Base-by-base conservation (phyloP, 2,113 vertebrate species). In the Notothenia coriiceps region DNA sequence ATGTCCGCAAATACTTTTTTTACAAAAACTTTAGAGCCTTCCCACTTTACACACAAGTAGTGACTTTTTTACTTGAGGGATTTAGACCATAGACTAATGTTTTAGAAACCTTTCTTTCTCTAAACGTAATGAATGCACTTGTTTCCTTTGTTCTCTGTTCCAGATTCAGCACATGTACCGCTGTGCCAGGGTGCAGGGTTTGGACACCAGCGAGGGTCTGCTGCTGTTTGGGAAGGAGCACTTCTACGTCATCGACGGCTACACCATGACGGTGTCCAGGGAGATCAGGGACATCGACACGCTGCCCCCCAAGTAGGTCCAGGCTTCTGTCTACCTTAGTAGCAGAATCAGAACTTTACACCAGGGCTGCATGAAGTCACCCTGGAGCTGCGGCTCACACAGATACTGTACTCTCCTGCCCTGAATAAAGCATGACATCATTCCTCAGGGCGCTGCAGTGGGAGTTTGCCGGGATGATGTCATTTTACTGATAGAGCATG, bases 111-210 rank as follows among this genome's bases (percentile, higher is more conserved):
- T 9, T 40, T 2, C 51, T 11, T 54, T 54, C 10, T 20, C 51
- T 54, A n/a, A n/a, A 10, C 1, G 8, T 56, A 12, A 56, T 12
- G 5, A 56, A 13, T 7, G 55, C 55, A 14, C 2, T 6, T 3
- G 12, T 70, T 7, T 54, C 3, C 40, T 10, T 8, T 4, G 1
- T 15, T 52, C 0, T 0, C 3, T 8, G 5, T 9, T 84, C 25
- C 77, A 99, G 98, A 99, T 99, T 80, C 98, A 99, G 80, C 98
- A 99, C 89, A 99, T 99, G 97, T 99, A 99, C 92, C 97, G 98
- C 63, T 99, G 97, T 74, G 98, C 98, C 75, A 89, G 98, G 9
- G 98, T 99, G 4, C 98, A 99, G 90, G 98, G 98, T 56, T 95
- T 99, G 4, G 98, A 99, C 91, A 99, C 98, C 75, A 98, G 97